Conservation (phyloP, 1,140 invertebrate genomes). For the Musca domestica region DNA sequence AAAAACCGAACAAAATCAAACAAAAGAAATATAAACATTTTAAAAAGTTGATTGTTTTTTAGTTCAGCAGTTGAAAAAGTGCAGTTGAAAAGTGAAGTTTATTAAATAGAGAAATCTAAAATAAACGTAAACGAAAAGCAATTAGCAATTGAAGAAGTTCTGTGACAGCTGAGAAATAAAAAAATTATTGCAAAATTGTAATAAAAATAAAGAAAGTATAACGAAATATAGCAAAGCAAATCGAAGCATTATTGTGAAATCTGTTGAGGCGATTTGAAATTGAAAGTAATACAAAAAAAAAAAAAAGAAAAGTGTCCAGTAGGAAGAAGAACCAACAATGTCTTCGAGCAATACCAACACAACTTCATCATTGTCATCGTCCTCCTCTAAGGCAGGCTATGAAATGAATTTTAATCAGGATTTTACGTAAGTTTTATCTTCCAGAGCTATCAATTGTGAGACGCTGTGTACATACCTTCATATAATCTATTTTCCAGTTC, state of each 20-base stretch:
- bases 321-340: neutral
- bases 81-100: conserved; percentile 17
- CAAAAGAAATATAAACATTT: conserved; percentile 6
- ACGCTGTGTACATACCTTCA: no score
- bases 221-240: neutral
- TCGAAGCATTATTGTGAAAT: conserved; percentile 3
- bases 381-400: conserved; percentile 31
- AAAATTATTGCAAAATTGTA: no score
- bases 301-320: neutral
- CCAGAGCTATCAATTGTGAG: no score
- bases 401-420: conserved; percentile 53
- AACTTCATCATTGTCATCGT: neutral
- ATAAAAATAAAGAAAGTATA: conserved; percentile 10
- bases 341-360: conserved; percentile 1
- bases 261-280: neutral
- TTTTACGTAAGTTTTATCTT: conserved; percentile 49
- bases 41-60: conserved; percentile 5
- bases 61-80: conserved; percentile 8
- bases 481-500: no score
- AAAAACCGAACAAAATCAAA: neutral
- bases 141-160: no score
- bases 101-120: neutral
- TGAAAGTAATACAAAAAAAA: neutral
- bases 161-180: no score
- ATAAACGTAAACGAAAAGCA: no score